Evolutionary conservation across 2,113 vertebrate genomes (phyloP), one percentile per base, ranked within the genome.

Genomic region (Gyps fulvus): DNA sequence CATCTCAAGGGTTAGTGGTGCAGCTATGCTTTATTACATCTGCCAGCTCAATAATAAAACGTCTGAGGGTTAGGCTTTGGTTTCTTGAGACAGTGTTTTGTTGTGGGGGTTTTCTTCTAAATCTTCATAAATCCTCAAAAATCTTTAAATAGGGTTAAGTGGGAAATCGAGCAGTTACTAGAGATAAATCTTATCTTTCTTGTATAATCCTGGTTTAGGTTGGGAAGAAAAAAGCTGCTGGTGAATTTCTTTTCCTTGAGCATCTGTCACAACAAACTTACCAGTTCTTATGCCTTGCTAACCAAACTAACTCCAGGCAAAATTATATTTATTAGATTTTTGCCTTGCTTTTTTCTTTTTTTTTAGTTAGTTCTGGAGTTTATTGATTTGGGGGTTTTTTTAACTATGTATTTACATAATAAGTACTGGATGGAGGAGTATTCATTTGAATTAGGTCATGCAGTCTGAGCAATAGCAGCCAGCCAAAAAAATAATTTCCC

Each of bases 61-160:
- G 40, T 67, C 89, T 94, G 61, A 42, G 36, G 32, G 25, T 57
- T 77, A 45, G 69, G 43, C 49, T 88, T 87, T 38, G 65, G 2
- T 6, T 9, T 29, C 76, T 76, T 79, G 26, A 81, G 59, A 72
- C 1, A 0, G 55, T 21, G 47, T 89, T 91, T 81, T 90, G 10
- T 52, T 23, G 54, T 27, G 26, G 26, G 26, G 52, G 9, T 15
- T 27, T 52, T 50, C 49, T 50, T 52, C 52, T 57, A 65, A 92
- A 74, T 85, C 84, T 84, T 73, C 13, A 21, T 65, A 95, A 95
- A 94, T 89, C 82, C 58, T 94, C 72, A 73, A 43, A 88, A 93
- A 85, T 89, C 76, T 81, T 90, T 95, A 95, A 96, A 90, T 69
- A 89, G 11, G 61, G 32, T 82, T 96, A 95, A 92, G 57, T 45